phyloP scores from a whole-genome alignment of 37 sponge, comb jelly and placozoan species.

The Chondrosia reniformis region DNA sequence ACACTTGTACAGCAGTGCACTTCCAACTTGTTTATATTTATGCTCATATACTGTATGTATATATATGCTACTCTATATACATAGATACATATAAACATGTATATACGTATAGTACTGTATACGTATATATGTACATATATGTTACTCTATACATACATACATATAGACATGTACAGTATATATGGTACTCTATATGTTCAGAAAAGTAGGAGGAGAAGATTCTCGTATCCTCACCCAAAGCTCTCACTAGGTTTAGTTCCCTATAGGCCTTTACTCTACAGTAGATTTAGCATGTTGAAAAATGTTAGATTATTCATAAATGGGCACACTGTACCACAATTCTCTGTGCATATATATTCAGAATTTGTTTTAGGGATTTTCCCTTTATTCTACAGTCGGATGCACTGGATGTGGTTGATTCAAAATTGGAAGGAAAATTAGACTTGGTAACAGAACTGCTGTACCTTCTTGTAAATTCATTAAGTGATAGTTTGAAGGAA shows the following conservation, averaged over 20 bases:
- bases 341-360: background rate
- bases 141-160: too few species aligned
- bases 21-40: too few species aligned
- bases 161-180: background rate
- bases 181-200: too few species aligned
- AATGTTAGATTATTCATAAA: background rate
- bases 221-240: too few species aligned
- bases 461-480: background rate
- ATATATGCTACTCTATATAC: too few species aligned
- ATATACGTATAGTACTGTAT: too few species aligned
- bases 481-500: background rate
- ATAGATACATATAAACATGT: too few species aligned
- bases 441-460: constrained; percentile 4
- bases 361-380: background rate
- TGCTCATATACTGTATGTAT: too few species aligned
- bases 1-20: too few species aligned
- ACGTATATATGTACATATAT: too few species aligned
- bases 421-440: background rate
- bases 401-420: constrained; percentile 23
- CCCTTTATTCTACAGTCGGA: constrained; percentile 8
- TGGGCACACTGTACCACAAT: background rate
- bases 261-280: background rate
- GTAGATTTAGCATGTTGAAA: background rate
- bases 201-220: too few species aligned
- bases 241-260: too few species aligned